Conservation (phyloP, 1,140 invertebrate genomes). For the Eubasilissa regina region DNA sequence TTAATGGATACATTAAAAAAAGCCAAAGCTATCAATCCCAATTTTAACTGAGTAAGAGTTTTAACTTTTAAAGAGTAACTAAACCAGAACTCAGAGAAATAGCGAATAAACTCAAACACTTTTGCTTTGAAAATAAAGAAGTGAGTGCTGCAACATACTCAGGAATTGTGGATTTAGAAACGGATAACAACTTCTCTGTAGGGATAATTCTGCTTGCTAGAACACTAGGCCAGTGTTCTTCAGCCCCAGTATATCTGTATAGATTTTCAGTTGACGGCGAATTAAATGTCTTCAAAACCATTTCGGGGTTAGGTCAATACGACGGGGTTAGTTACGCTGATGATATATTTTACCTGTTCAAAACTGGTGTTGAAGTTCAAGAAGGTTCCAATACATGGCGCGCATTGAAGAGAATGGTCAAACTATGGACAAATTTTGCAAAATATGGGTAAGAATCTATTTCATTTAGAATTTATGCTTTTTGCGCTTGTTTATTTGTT, state of each 20-base stretch:
- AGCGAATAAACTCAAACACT: constrained; percentile 66
- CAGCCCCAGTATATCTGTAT: constrained; percentile 69
- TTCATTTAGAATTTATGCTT: too few relatives aligned
- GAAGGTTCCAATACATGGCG: constrained; percentile 63
- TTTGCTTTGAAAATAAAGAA: constrained; percentile 69
- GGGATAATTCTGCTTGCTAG: constrained; percentile 63
- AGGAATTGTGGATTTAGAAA: constrained; percentile 65
- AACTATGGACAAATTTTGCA: constrained; percentile 83
- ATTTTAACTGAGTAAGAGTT: constrained; percentile 65
- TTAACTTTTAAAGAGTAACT: constrained; percentile 61
- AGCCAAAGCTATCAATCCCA: constrained; percentile 62
- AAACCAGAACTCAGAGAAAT: constrained; percentile 63
- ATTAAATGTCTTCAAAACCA: constrained; percentile 65
- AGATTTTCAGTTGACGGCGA: constrained; percentile 68
- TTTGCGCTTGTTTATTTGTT: too few relatives aligned
- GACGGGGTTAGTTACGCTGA: constrained; percentile 76
- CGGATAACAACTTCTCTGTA: constrained; percentile 67
- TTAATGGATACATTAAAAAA: constrained; percentile 63
- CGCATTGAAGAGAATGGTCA: constrained; percentile 69
- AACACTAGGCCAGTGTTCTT: constrained; percentile 63
- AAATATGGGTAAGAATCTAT: constrained; percentile 74
- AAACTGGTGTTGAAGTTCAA: constrained; percentile 66
- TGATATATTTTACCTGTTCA: constrained; percentile 77
- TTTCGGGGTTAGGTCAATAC: constrained; percentile 52
- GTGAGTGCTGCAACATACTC: constrained; percentile 60